Base-by-base conservation (phyloP, 2,797 vertebrate species). In the Typhlichthys eigenmanni region DNA sequence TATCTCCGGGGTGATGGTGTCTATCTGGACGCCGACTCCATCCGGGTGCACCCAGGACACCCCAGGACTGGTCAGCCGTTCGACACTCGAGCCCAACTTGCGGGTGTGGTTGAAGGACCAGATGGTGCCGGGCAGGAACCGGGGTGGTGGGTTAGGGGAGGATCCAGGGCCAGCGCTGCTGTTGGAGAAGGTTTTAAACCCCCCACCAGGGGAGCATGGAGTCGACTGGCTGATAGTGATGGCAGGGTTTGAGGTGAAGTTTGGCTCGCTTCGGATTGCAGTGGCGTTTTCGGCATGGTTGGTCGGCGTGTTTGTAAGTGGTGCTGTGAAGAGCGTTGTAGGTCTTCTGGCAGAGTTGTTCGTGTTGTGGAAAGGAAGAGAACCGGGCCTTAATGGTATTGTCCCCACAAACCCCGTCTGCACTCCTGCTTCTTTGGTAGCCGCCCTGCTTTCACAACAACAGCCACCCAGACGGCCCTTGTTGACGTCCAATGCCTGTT, bases 1-100 rank as follows among this genome's bases (percentile, higher is more conserved):
- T 78, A 99, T 98, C 90, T 99, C 96, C 0, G 96, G 96, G 19
- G 96, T 98, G 82, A 98, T 96, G 85, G 96, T 98, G 86, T 98
- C 96, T 47, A 98, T 98, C 92, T 98, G 97, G 68, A 98, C 97
- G 7, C 97, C 96, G 4, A 98, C 96, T 10, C 97, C 97, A 19
- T 98, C 97, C 0, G 95, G 95, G 62, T 98, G 96, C 24, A 93
- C 78, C 97, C 96, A 98, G 45, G 96, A 97, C 71, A 96, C 94
- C 5, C 96, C 95, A 0, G 96, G 95, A 43, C 95, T 96, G 60
- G 95, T 94, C 75, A 96, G 88, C 17, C 76, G 93, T 74, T 98
- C 97, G 0, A 91, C 83, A 14, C 94, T 91, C 0, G 94, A 81
- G 10, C 92, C 94, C 10, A 94, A 84, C 62, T 94, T 94, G 48